Percentiles rank a stretch among this genome's conserved stretches.
These are phyloP conservation scores for Thamnaconus septentrionalis DNA, from an alignment of 2,113 vertebrate genomes.

Conservation along the genomic window DNA sequence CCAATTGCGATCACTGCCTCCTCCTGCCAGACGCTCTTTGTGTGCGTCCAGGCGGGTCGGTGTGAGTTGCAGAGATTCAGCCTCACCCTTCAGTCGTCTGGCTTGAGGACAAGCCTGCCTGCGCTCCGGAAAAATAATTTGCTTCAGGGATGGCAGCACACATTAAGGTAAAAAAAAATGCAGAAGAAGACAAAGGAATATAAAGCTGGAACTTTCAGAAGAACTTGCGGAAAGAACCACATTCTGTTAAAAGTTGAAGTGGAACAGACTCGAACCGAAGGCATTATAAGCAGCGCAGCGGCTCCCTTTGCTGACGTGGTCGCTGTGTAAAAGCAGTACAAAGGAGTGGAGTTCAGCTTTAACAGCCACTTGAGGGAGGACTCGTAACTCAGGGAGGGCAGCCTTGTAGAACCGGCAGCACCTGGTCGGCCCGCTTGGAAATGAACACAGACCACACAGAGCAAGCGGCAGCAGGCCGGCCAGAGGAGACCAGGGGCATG, in stretches of 20 bases:
- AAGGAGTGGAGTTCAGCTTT: not conserved
- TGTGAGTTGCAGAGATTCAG: constrained; percentile 6
- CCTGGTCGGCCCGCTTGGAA: too few relatives aligned
- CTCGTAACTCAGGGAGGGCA: not conserved
- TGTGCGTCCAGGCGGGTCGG: constrained; percentile 17
- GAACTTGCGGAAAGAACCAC: too few relatives aligned
- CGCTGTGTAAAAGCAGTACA: constrained; percentile 6
- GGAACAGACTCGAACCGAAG: too few relatives aligned
- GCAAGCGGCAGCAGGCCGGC: constrained; percentile 3
- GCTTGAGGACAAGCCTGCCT: constrained; percentile 1
- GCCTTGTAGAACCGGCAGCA: not conserved
- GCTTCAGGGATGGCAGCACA: too few relatives aligned
- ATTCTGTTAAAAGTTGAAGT: too few relatives aligned
- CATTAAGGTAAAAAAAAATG: too few relatives aligned
- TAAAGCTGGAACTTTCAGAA: too few relatives aligned
- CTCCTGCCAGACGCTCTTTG: constrained; percentile 8
- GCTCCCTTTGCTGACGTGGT: too few relatives aligned
- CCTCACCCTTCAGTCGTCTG: constrained; percentile 21
- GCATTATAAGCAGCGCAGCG: too few relatives aligned
- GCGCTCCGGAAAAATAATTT: constrained; percentile 5
- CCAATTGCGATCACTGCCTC: constrained; percentile 2
- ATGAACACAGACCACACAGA: too few relatives aligned
- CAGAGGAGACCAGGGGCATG: constrained; percentile 2
- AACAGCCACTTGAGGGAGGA: not conserved
- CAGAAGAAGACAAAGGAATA: too few relatives aligned